phyloP scores from a whole-genome alignment of 2,113 vertebrate genomes.

The Brachypteracias leptosomus region DNA sequence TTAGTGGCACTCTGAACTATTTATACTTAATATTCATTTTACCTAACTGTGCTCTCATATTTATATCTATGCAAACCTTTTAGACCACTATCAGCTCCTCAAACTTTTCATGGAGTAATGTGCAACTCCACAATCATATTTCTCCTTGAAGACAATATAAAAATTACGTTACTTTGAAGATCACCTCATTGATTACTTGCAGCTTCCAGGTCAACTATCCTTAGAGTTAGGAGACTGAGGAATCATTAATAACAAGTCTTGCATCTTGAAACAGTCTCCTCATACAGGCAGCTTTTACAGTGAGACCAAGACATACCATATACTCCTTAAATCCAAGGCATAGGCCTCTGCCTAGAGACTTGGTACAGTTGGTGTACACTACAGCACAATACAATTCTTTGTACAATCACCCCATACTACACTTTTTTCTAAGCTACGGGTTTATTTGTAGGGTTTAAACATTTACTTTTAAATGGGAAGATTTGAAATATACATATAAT shows the following conservation, averaged over 20 bases:
- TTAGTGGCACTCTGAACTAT: background rate
- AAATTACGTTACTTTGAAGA: background rate
- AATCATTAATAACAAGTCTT: background rate
- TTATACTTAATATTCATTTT: background rate
- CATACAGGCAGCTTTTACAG: background rate
- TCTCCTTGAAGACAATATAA: background rate
- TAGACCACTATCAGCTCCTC: background rate
- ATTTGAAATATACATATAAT: background rate
- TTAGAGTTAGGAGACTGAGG: background rate
- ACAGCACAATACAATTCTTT: background rate
- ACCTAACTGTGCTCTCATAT: background rate
- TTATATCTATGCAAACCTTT: background rate
- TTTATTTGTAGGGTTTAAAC: background rate
- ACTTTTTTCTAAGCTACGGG: background rate
- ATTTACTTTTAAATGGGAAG: background rate
- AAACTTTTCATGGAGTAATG: background rate
- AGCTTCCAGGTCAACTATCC: background rate
- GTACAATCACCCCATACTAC: background rate
- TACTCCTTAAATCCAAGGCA: background rate
- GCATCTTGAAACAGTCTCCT: background rate
- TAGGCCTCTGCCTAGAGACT: background rate
- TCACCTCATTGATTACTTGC: background rate
- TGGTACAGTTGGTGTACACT: background rate
- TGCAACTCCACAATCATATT: background rate
- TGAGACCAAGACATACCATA: background rate